Evolutionary conservation across 2,888 invertebrate genomes (phyloP), one percentile per base, ranked within the genome.

Genomic region (Halictus quadricinctus): DNA sequence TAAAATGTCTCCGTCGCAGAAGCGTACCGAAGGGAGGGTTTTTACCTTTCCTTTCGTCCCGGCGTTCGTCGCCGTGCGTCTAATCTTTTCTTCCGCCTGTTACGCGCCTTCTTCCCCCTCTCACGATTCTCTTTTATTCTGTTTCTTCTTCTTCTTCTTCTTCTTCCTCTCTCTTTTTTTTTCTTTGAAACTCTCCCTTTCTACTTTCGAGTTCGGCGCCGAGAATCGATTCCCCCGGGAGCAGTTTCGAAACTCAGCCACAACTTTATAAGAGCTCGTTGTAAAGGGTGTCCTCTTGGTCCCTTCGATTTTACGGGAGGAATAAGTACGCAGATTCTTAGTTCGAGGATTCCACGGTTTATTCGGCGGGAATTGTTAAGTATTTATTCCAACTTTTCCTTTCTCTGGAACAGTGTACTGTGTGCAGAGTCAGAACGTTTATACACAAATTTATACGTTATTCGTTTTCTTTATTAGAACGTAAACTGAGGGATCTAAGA

Each of bases 1-100:
- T 93, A 93, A 93, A 93, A 93, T 91, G 90, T 93, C 92, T 91
- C 90, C 88, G 80, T 86, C 88, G 84, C 79, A 81, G 84, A 48
- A 85, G 80, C 88, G 85, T 83, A 84, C 88, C 87, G 87, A 80
- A 82, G 83, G 84, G 78, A 75, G 43, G 73, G 76, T 85, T 86
- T 86, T 87, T 86, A 46, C 83, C 79, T 85, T 74, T 72, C 74
- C 80, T 76, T 77, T 74, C 84, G 79, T 72, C 46, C 80, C 73
- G 69, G 76, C 76, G 76, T 75, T 78, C 86, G 72, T 64, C 70
- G 79, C 73, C 70, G 36, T 48, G 72, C 79, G 64, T 83, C 83
- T 89, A 88, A 90, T 88, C 87, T 90, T 79, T 46, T 41, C 69
- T 50, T 88, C 76, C 79, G 66, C 76, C 69, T 73, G 75, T 25